phyloP scores from a whole-genome alignment of 2,888 invertebrate genomes.

The Cylloceria caligata region DNA sequence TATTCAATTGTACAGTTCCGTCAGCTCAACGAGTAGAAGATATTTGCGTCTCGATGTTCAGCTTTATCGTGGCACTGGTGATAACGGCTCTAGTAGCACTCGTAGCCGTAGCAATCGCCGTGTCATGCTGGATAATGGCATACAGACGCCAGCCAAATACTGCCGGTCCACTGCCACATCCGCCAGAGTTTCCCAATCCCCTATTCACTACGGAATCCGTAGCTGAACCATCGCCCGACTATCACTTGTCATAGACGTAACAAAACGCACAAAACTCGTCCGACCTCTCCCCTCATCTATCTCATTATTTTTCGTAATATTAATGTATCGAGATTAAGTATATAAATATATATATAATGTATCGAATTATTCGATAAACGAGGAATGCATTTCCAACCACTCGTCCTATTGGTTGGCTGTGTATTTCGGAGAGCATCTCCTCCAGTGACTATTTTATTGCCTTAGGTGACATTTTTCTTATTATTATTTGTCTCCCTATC shows the following conservation, averaged over 20 bases:
- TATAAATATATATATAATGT: constrained; percentile 62
- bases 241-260: constrained; percentile 84
- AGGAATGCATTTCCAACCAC: constrained; percentile 81
- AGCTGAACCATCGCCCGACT: constrained; percentile 93
- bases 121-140: constrained; percentile 98
- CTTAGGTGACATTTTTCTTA: constrained; percentile 22
- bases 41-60: constrained; percentile 97
- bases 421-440: constrained; percentile 82
- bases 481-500: neutral
- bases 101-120: constrained; percentile 97
- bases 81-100: constrained; percentile 96
- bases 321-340: constrained; percentile 55
- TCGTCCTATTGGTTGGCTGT: constrained; percentile 78
- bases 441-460: constrained; percentile 80
- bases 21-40: constrained; percentile 89
- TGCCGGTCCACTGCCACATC: constrained; percentile 96
- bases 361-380: constrained; percentile 69
- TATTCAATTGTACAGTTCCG: constrained; percentile 84
- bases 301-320: constrained; percentile 66
- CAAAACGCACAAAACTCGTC: constrained; percentile 32
- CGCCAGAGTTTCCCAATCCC: constrained; percentile 97
- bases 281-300: constrained; percentile 51
- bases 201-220: constrained; percentile 94
- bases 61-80: constrained; percentile 95
- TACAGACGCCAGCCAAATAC: constrained; percentile 95